These are phyloP conservation scores for Xenopus laevis DNA, from an alignment of 2,113 vertebrate species.

Conservation along the genomic window DNA sequence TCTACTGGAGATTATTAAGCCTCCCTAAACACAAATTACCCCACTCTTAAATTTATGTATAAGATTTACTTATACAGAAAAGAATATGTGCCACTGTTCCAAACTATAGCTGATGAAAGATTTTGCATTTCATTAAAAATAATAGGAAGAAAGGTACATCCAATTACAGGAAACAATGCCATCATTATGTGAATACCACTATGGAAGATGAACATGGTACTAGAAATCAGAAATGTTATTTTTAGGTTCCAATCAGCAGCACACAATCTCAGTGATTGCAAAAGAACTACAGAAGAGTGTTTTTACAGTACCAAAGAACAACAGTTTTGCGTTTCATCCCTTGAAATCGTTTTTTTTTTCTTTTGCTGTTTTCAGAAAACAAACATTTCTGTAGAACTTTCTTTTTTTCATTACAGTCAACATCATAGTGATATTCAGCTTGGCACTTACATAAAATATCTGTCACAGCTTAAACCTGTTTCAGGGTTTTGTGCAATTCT, in stretches of 20 bases:
- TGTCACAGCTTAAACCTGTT: no score
- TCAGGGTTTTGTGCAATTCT: no score
- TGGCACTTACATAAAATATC: no score
- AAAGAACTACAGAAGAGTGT: background rate
- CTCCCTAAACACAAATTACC: no score
- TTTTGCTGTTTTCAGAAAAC: no score
- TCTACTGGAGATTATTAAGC: no score
- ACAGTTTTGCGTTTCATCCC: background rate
- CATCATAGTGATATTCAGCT: no score
- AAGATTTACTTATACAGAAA: constrained; percentile 25
- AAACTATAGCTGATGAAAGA: constrained; percentile 28
- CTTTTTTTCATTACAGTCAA: no score
- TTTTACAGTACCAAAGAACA: constrained; percentile 25
- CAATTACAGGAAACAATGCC: constrained; percentile 39
- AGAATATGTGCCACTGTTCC: constrained; percentile 37
- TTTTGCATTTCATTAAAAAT: constrained; percentile 44
- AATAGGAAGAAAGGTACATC: constrained; percentile 40
- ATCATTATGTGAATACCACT: constrained; percentile 35
- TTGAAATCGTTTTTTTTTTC: background rate
- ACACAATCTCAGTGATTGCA: constrained; percentile 35
- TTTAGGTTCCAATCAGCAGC: constrained; percentile 32
- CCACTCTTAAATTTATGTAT: background rate
- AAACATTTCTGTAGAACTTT: no score
- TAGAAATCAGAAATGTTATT: constrained; percentile 39
- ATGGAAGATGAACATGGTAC: constrained; percentile 39